These are phyloP conservation scores for Echiichthys vipera DNA, from an alignment of 2,797 vertebrate species.

Conservation along the genomic window DNA sequence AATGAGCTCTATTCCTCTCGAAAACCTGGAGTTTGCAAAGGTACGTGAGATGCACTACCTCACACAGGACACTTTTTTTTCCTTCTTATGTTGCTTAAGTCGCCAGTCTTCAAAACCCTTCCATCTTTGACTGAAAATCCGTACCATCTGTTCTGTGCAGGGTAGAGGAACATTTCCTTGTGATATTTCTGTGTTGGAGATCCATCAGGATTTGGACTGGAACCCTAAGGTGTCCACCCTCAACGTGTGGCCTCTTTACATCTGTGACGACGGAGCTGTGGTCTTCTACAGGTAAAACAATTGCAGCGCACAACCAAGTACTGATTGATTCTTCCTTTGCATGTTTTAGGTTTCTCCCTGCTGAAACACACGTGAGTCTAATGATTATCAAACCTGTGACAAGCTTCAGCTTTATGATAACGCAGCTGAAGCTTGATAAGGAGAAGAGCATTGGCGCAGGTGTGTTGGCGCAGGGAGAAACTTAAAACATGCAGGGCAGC, in stretches of 20 bases:
- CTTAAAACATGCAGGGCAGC: too few species aligned
- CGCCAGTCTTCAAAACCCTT: not conserved
- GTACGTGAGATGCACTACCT: constrained; percentile 73
- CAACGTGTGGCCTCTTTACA: constrained; percentile 99
- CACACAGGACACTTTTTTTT: not conserved
- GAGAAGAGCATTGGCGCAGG: too few species aligned
- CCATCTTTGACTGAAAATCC: not conserved
- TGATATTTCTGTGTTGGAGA: constrained; percentile 98
- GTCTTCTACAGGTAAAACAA: constrained; percentile 97
- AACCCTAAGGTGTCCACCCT: constrained; percentile 98
- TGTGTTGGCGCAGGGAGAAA: too few species aligned
- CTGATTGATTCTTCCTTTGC: not conserved
- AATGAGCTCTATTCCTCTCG: constrained; percentile 91
- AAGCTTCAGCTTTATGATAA: too few species aligned
- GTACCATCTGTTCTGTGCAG: constrained; percentile 76
- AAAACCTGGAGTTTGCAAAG: constrained; percentile 98
- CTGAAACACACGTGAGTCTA: not conserved
- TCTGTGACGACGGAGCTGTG: constrained; percentile 98
- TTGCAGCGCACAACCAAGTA: not conserved
- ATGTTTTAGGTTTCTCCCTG: too few species aligned
- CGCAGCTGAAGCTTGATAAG: too few species aligned
- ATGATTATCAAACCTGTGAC: too few species aligned
- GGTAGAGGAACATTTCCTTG: constrained; percentile 99
- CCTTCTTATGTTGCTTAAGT: not conserved
- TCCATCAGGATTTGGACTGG: constrained; percentile 99